Conservation (phyloP, 1,140 invertebrate genomes). For the Wiebesia pumilae region DNA sequence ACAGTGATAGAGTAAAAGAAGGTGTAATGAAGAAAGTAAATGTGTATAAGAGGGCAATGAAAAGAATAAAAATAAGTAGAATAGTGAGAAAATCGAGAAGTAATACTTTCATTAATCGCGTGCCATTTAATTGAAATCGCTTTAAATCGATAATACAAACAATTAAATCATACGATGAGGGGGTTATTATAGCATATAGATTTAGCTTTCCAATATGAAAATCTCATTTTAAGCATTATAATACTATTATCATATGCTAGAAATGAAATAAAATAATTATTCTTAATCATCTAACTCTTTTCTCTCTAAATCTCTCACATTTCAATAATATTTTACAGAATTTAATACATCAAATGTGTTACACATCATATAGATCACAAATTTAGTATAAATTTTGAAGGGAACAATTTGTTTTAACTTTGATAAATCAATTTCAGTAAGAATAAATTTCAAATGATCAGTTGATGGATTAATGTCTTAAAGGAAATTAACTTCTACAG, state of each 20-base stretch:
- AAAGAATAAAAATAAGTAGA: too few relatives aligned
- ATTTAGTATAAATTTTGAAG: too few relatives aligned
- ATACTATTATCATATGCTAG: neutral
- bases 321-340: neutral
- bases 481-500: neutral
- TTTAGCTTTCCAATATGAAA: slow-evolving; percentile 39
- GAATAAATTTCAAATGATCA: neutral
- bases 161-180: slow-evolving; percentile 15
- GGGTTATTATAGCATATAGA: neutral
- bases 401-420: neutral
- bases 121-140: slow-evolving; percentile 20
- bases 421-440: neutral
- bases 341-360: neutral
- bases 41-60: too few relatives aligned
- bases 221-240: slow-evolving; percentile 9
- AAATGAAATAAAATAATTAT: neutral
- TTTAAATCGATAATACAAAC: slow-evolving; percentile 34
- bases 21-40: neutral
- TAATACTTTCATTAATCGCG: slow-evolving; percentile 26
- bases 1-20: neutral
- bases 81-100: neutral
- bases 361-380: neutral
- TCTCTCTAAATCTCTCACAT: neutral
- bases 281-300: slow-evolving; percentile 9
- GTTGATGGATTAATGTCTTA: neutral